These are phyloP conservation scores for Pundamilia nyererei DNA, from an alignment of 2,113 vertebrate species.

Conservation along the genomic window DNA sequence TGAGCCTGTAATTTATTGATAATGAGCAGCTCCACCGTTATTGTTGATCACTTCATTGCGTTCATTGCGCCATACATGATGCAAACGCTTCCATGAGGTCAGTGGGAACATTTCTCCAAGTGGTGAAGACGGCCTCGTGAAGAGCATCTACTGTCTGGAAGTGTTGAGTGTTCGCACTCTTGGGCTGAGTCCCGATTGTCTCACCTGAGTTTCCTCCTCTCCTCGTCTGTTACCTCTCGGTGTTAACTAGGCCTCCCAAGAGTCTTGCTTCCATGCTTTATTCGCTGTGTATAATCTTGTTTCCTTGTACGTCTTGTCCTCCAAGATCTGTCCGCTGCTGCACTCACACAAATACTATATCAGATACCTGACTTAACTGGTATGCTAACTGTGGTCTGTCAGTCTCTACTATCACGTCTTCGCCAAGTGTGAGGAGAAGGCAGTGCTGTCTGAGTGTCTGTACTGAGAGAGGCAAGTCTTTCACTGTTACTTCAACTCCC, in stretches of 20 bases:
- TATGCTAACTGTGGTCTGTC: not conserved
- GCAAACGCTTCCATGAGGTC: not conserved
- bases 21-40: not conserved
- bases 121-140: not conserved
- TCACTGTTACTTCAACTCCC: constrained; percentile 11
- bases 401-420: not conserved
- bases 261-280: not conserved
- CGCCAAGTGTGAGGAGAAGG: not conserved
- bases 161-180: not conserved
- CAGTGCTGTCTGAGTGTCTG: not conserved
- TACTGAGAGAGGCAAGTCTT: not conserved
- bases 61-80: not conserved
- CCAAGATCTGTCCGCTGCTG: not conserved
- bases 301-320: not conserved
- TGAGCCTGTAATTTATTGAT: not conserved
- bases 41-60: not conserved
- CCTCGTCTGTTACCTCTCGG: rapidly evolving
- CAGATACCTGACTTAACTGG: not conserved
- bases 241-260: not conserved
- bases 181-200: not conserved
- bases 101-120: not conserved
- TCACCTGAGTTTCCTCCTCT: not conserved
- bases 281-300: not conserved
- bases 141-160: not conserved
- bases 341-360: not conserved